Conservation (phyloP, 2,797 vertebrate species). For the Echiichthys vipera region DNA sequence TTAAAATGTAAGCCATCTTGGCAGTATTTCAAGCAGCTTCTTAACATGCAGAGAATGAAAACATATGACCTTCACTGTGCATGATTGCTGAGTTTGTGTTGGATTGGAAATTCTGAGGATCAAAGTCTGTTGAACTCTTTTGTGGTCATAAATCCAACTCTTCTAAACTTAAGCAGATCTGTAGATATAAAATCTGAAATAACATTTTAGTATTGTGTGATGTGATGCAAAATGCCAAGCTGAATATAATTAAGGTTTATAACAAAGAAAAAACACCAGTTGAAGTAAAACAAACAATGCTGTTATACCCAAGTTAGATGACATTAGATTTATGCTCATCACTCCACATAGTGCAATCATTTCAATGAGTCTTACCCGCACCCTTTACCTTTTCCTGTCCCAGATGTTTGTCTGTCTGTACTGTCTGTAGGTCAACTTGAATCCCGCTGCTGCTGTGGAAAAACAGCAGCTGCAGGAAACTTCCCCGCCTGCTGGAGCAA, state of each 20-base stretch:
- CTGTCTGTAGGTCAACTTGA: constrained; percentile 17
- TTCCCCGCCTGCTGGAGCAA: constrained; percentile 23
- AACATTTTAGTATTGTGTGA: too few relatives aligned
- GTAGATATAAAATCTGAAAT: constrained; percentile 28
- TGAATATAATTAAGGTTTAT: not conserved
- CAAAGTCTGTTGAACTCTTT: constrained; percentile 59
- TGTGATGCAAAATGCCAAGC: not conserved
- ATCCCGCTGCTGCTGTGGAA: constrained; percentile 9
- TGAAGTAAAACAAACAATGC: not conserved
- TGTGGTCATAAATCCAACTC: constrained; percentile 68
- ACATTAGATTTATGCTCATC: not conserved
- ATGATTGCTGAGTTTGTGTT: constrained; percentile 64
- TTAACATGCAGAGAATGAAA: constrained; percentile 49
- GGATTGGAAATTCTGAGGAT: constrained; percentile 56
- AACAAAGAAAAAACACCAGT: not conserved
- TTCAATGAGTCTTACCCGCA: constrained; percentile 19
- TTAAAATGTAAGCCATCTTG: constrained; percentile 41
- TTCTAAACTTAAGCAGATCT: constrained; percentile 48
- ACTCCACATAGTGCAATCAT: not conserved
- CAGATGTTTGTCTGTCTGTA: constrained; percentile 10
- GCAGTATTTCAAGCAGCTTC: constrained; percentile 41
- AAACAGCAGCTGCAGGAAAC: constrained; percentile 56
- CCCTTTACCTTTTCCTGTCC: constrained; percentile 9
- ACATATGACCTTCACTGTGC: constrained; percentile 54
- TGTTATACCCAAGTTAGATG: too few relatives aligned